phyloP scores from a whole-genome alignment of 1,140 invertebrate genomes.

The Platorchestia sp. region DNA sequence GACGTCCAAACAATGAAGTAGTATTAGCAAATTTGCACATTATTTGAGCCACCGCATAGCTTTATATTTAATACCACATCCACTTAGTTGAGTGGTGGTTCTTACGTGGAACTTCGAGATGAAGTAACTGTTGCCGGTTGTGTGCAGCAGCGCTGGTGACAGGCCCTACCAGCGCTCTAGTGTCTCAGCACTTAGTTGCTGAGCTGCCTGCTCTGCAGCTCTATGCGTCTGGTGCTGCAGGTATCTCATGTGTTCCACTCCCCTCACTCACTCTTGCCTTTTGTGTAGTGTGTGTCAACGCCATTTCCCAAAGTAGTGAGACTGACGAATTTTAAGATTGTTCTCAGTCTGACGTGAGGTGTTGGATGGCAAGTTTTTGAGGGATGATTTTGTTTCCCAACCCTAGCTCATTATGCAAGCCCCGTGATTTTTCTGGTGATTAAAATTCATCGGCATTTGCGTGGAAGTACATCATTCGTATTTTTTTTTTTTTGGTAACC shows the following conservation, averaged over 20 bases:
- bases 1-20: too few species aligned
- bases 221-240: constrained; percentile 24
- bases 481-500: too few species aligned
- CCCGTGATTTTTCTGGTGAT: background rate
- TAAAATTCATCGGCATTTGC: background rate
- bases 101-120: background rate
- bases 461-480: background rate
- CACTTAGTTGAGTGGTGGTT: too few species aligned
- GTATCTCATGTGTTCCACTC: background rate
- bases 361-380: background rate
- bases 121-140: background rate
- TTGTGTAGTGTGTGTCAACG: background rate
- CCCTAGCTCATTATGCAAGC: background rate
- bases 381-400: background rate
- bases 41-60: too few species aligned
- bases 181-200: constrained; percentile 30
- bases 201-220: constrained; percentile 27
- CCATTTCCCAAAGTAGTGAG: background rate
- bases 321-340: background rate
- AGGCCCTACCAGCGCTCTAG: background rate
- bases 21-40: too few species aligned
- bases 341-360: too few species aligned
- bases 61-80: too few species aligned
- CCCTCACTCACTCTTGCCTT: background rate
- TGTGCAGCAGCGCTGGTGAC: constrained; percentile 37